Evolutionary conservation across 2,797 vertebrate genomes (phyloP), one percentile per base, ranked within the genome.

Genomic region (Trachurus trachurus): DNA sequence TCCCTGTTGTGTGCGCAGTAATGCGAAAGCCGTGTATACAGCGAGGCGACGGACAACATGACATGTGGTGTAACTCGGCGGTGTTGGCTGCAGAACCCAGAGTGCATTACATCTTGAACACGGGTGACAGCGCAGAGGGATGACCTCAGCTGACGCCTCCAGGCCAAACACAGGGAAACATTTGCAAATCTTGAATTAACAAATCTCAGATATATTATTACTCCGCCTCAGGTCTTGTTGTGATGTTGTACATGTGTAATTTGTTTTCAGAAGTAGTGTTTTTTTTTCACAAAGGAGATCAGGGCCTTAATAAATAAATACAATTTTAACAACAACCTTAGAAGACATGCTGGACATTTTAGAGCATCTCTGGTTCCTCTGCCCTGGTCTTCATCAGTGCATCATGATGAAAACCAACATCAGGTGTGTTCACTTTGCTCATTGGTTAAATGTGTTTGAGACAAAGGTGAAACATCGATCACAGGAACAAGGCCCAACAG

Each of bases 11-110:
- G 19, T 16, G 34, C 34, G 29, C 50, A 53, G 65, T 66, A 64
- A 87, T 80, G 67, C 59, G 34, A 76, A 82, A 82, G 16, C 42
- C 61, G 3, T 77, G 70, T 74, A 59, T 5, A 53, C 47, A 47
- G 34, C 7, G 34, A n/a, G 72, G 9, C 50, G 56, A 8, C 60
- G 26, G 26, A 50, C 66, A 54, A 40, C 60, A 37, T 26, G 52
- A 58, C 70, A 19, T 54, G 50, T 34, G 40, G 34, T 37, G 45
- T 16, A 10, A 8, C 45, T 44, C 71, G 26, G n/a, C 9, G 63
- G 66, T 37, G 44, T 50, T 53, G 37, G 29, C 53, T 22, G 17
- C 19, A 53, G n/a, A n/a, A 8, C 9, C 3, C n/a, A 4, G 52
- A 67, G 44, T 37, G 45, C 34, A 10, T 15, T 34, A 11, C 34